phyloP scores from a whole-genome alignment of 2,113 vertebrate genomes.

The Marmota flaviventris region DNA sequence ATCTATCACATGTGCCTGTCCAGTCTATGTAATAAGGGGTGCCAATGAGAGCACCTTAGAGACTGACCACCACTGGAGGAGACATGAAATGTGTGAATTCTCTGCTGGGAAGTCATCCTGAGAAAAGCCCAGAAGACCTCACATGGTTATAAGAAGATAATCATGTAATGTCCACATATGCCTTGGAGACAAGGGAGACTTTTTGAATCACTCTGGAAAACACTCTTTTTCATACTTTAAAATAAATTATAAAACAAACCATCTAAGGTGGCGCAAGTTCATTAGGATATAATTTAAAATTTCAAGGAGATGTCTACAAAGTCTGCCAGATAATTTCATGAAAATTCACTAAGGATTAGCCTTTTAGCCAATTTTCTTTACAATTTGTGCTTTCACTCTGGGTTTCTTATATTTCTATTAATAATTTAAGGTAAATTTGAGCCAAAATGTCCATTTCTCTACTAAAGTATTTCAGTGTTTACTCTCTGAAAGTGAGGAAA shows the following conservation, averaged over 20 bases:
- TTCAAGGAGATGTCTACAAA: not conserved
- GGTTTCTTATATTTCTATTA: not conserved
- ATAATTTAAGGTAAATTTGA: constrained; percentile 15
- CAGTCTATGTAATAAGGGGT: accelerated
- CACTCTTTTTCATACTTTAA: not conserved
- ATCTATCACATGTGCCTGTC: accelerated
- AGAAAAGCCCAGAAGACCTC: not conserved
- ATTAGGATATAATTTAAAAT: not conserved
- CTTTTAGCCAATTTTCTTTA: not conserved
- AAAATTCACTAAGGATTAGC: not conserved
- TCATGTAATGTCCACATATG: accelerated
- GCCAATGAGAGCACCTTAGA: not conserved
- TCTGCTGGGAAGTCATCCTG: not conserved
- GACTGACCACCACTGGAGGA: not conserved
- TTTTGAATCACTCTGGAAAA: not conserved
- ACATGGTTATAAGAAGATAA: not conserved
- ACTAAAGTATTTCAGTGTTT: not conserved
- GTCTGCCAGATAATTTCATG: not conserved
- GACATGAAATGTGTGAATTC: not conserved
- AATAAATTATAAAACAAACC: not conserved
- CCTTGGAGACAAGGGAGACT: not conserved
- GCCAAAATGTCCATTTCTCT: not conserved
- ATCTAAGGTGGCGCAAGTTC: not conserved
- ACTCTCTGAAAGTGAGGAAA: not conserved
- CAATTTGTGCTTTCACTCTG: not conserved